Conservation (phyloP, 2,888 invertebrate species). For the Dinocampus coccinellae region DNA sequence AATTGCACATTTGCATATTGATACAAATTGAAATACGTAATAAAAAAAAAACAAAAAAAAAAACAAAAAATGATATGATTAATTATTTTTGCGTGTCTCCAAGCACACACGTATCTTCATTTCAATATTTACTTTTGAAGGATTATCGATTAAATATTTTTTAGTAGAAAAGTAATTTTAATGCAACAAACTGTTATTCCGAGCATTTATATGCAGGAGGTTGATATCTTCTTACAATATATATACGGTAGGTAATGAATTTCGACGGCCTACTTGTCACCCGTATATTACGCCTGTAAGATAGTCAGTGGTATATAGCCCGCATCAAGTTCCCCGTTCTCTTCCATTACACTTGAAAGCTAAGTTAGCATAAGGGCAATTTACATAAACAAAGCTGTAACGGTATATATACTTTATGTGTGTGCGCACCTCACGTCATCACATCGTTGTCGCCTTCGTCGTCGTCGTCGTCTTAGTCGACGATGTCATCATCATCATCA, state of each 20-base stretch:
- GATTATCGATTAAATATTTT: too few species aligned
- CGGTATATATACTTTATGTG: slow-evolving; percentile 44
- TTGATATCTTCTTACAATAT: slow-evolving; percentile 41
- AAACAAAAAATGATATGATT: too few species aligned
- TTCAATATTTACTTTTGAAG: too few species aligned
- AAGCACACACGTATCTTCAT: too few species aligned
- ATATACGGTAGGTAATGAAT: slow-evolving; percentile 57
- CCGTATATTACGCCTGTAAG: slow-evolving; percentile 62
- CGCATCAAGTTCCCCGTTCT: slow-evolving; percentile 59
- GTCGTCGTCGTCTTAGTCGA: slow-evolving; percentile 8
- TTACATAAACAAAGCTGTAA: slow-evolving; percentile 61
- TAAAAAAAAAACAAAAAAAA: too few species aligned
- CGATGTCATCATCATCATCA: neutral
- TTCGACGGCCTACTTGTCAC: slow-evolving; percentile 67
- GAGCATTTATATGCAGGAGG: slow-evolving; percentile 20
- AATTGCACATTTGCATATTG: too few species aligned
- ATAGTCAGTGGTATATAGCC: slow-evolving; percentile 60
- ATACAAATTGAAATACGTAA: too few species aligned
- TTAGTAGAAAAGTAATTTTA: too few species aligned
- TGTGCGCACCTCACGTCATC: slow-evolving; percentile 19
- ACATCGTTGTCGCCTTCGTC: slow-evolving; percentile 43
- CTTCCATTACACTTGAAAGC: slow-evolving; percentile 58
- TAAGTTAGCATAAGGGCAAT: slow-evolving; percentile 67
- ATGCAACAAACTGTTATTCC: slow-evolving; percentile 39
- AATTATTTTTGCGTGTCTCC: too few species aligned